Evolutionary conservation across 2,888 invertebrate genomes (phyloP), one percentile per base, ranked within the genome.

Genomic region (Tortrix viridana): DNA sequence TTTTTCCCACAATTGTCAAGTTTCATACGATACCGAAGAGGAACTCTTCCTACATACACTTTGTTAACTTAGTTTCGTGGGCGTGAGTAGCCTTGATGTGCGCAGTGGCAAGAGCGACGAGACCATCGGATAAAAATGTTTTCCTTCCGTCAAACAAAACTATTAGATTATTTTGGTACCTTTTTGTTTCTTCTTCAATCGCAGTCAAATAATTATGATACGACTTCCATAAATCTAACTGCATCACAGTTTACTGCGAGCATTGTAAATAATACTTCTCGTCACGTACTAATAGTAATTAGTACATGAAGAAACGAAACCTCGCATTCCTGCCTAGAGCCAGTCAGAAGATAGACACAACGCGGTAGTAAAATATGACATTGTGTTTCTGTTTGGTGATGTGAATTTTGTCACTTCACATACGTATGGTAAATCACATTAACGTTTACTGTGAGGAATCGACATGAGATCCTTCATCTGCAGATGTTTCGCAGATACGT

Each of bases 1-100:
- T 58, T 63, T 63, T 63, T 48, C 62, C 50, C 46, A 62, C 56
- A 62, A 61, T 62, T 46, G 62, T 47, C 53, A 32, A 20, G 47
- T 38, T 22, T 53, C 53, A 53, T 44, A 37, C 56, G 20, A 57
- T 32, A 52, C 19, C 23, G 26, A 46, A 47, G 23, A 20, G 16
- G 46, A 46, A 57, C 52, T 57, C 41, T 58, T n/a, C n/a, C n/a
- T n/a, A n/a, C 52, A 37, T 43, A 55, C 54, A 50, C 37, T 32
- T 53, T 18, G 32, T 53, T 53, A 53, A 47, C 26, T 18, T 23
- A 53, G 16, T 26, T 47, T 54, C 20, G 50, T 57, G 46, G 62
- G 62, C 62, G 56, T 62, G 26, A 56, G 43, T 50, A 62, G 44
- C 61, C 61, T 61, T 61, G 61, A 53, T 50, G 22, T 26, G 55